These are phyloP conservation scores for Crotalus helleri DNA, from an alignment of 2,113 vertebrate species.

Conservation along the genomic window DNA sequence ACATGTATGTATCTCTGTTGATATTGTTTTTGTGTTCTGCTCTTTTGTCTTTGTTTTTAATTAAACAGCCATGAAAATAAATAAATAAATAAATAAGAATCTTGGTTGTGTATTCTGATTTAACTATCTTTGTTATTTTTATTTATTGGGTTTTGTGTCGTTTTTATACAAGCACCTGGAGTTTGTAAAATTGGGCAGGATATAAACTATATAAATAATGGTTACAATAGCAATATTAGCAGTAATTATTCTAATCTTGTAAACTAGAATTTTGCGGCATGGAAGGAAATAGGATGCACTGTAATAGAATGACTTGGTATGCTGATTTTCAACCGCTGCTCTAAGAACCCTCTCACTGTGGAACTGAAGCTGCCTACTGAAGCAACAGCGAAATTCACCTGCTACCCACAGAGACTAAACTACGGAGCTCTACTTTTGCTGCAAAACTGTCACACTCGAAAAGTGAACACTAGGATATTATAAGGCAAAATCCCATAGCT, in stretches of 20 bases:
- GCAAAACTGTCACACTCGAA: background rate
- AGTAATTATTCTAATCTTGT: background rate
- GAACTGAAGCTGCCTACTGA: background rate
- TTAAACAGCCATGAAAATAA: background rate
- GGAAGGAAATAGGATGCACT: background rate
- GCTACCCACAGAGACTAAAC: background rate
- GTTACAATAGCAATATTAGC: background rate
- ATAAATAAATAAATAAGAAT: background rate
- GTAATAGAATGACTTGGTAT: background rate
- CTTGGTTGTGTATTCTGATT: background rate
- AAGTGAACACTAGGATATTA: background rate
- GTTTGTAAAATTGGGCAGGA: background rate
- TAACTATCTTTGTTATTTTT: background rate
- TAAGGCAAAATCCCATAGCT: background rate
- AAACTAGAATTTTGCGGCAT: background rate
- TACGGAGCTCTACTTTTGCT: background rate
- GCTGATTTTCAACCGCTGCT: background rate
- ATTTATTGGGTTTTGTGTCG: background rate
- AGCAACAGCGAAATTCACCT: background rate
- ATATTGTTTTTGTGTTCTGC: background rate
- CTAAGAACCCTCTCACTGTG: background rate
- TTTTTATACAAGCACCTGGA: background rate
- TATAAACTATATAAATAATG: background rate
- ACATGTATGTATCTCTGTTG: background rate
- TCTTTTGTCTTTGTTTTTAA: background rate